Evolutionary conservation across 1,140 invertebrate species (phyloP).

Genomic region (Holotrichia oblita): DNA sequence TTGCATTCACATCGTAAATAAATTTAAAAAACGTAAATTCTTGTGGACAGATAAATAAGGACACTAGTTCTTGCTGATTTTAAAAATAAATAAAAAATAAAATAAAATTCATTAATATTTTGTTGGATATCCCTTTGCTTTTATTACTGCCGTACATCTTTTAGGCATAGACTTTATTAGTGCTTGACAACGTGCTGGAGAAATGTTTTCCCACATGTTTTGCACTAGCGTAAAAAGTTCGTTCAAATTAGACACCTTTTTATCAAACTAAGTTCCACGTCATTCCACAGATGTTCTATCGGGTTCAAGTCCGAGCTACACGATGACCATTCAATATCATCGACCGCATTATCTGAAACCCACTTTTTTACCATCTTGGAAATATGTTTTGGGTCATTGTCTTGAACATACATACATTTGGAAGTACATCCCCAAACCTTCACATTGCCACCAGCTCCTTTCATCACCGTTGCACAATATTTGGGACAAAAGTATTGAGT

Average conservation of each 20-base stretch:
- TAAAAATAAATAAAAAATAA: neutral
- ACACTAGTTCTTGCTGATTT: neutral
- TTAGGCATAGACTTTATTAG: too few species aligned
- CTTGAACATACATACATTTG: neutral
- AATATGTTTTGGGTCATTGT: neutral
- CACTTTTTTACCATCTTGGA: conserved; percentile 22
- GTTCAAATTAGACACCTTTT: too few species aligned
- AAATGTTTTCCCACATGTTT: too few species aligned
- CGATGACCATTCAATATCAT: neutral
- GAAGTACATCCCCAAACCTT: neutral
- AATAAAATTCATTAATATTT: too few species aligned
- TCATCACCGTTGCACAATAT: too few species aligned
- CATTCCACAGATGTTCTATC: neutral
- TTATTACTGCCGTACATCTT: too few species aligned
- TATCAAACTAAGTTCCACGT: too few species aligned
- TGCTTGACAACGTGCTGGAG: too few species aligned
- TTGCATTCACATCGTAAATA: neutral
- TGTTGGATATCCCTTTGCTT: too few species aligned
- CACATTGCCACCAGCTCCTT: neutral
- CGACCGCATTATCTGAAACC: neutral
- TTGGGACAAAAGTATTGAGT: too few species aligned
- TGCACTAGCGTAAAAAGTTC: too few species aligned
- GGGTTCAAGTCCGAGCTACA: neutral
- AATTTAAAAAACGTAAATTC: neutral
- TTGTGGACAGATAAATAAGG: neutral